These are phyloP conservation scores for Crax fasciolata DNA, from an alignment of 2,797 vertebrate genomes.

Conservation along the genomic window DNA sequence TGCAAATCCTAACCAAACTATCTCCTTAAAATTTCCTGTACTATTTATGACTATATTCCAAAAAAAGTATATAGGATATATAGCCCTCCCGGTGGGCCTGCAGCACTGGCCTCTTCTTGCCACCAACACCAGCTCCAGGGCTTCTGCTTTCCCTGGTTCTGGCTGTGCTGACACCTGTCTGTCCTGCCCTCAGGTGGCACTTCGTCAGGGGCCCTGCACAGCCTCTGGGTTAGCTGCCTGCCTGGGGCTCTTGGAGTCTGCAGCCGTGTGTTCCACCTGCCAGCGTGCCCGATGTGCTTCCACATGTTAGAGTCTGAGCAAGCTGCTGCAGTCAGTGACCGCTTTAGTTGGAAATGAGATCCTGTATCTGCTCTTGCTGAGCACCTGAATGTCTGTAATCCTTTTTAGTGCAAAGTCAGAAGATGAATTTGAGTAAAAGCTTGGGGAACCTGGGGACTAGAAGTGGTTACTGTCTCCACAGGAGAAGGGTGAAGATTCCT, in stretches of 20 bases:
- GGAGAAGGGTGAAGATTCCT: background rate
- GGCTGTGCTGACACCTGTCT: background rate
- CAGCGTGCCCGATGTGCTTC: background rate
- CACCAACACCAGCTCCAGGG: background rate
- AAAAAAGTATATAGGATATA: background rate
- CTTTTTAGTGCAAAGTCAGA: background rate
- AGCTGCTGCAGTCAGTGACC: background rate
- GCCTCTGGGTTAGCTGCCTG: fast-evolving
- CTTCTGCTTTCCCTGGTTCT: background rate
- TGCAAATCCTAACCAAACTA: background rate
- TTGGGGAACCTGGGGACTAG: fast-evolving
- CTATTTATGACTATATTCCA: background rate
- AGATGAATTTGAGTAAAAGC: background rate
- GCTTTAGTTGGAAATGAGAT: background rate
- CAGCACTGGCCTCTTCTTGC: background rate
- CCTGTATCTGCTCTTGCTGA: background rate
- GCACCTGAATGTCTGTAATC: fast-evolving
- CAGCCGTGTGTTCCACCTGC: background rate
- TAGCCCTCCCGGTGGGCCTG: background rate
- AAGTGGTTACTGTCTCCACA: background rate
- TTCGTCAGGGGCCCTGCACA: fast-evolving
- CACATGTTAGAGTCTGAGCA: background rate
- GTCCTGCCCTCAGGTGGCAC: background rate
- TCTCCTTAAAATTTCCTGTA: background rate
- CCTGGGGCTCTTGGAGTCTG: fast-evolving